These are phyloP conservation scores for Siderastrea radians DNA, from an alignment of 92 coral and sea anemone species.

Conservation along the genomic window DNA sequence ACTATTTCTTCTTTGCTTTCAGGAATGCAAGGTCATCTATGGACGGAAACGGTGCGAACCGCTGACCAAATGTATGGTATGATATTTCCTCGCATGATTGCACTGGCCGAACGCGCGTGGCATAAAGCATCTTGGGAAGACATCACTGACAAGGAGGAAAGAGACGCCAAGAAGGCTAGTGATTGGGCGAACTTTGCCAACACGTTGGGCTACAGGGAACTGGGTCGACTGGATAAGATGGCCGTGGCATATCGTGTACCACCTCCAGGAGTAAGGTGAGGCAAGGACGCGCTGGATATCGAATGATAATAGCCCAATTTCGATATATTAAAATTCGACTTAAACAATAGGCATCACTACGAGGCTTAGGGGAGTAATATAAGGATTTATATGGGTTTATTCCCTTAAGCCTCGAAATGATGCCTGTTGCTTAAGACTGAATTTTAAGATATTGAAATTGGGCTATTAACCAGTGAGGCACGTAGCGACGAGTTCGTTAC, in stretches of 20 bases:
- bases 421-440: too few relatives aligned
- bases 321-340: too few relatives aligned
- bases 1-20: neutral
- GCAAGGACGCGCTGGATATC: too few relatives aligned
- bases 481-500: too few relatives aligned
- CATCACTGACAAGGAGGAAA: conserved; percentile 48
- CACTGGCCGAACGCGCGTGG: conserved; percentile 97
- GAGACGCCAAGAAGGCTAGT: conserved; percentile 43
- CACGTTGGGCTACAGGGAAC: conserved; percentile 86
- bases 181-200: conserved; percentile 93
- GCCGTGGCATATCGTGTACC: conserved; percentile 85
- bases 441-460: too few relatives aligned
- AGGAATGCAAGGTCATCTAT: conserved; percentile 92
- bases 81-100: conserved; percentile 91
- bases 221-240: conserved; percentile 82
- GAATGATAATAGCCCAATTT: too few relatives aligned
- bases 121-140: conserved; percentile 96
- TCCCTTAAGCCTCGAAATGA: too few relatives aligned
- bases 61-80: conserved; percentile 86
- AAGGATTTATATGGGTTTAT: too few relatives aligned
- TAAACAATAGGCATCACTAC: too few relatives aligned
- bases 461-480: too few relatives aligned
- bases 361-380: too few relatives aligned
- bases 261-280: conserved; percentile 87
- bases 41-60: conserved; percentile 97